A percentile compares a stretch with the other conserved stretches of the same genome.
Conservation (phyloP, 2,113 vertebrate species). For the Daubentonia madagascariensis region DNA sequence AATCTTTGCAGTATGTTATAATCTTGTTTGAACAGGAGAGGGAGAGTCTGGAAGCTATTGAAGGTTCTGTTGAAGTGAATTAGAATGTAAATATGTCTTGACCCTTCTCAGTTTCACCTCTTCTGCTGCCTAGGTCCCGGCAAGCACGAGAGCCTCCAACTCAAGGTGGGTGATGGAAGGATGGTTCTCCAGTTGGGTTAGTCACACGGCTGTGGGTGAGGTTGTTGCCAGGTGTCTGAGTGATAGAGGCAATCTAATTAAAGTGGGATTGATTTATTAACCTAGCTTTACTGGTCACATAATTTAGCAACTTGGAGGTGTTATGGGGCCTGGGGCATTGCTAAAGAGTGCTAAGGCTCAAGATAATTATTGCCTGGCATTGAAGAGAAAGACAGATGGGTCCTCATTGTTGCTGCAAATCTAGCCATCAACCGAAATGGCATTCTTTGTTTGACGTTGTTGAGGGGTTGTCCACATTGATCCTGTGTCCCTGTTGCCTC, state of each 20-base stretch:
- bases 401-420: conserved; percentile 58
- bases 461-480: neutral
- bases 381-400: conserved; percentile 57
- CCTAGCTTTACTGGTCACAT: conserved; percentile 56
- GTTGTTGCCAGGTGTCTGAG: neutral
- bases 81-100: neutral
- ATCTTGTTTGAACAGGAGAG: neutral
- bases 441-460: conserved; percentile 57
- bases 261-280: conserved; percentile 70
- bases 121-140: neutral
- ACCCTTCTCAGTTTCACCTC: neutral
- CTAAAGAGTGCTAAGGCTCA: conserved; percentile 51
- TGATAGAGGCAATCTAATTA: conserved; percentile 46
- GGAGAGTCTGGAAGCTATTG: neutral
- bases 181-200: neutral
- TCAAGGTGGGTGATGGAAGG: neutral
- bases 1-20: neutral
- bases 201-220: neutral
- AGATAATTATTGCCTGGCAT: conserved; percentile 66
- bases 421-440: neutral
- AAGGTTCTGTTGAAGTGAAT: neutral
- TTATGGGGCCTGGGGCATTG: conserved; percentile 56
- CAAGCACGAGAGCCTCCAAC: neutral
- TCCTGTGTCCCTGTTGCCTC: neutral
- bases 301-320: conserved; percentile 55